A percentile compares a stretch with the other conserved stretches of the same genome.
These are phyloP conservation scores for Drosophila ercepeae DNA, from an alignment of 1,140 invertebrate species.

Conservation along the genomic window DNA sequence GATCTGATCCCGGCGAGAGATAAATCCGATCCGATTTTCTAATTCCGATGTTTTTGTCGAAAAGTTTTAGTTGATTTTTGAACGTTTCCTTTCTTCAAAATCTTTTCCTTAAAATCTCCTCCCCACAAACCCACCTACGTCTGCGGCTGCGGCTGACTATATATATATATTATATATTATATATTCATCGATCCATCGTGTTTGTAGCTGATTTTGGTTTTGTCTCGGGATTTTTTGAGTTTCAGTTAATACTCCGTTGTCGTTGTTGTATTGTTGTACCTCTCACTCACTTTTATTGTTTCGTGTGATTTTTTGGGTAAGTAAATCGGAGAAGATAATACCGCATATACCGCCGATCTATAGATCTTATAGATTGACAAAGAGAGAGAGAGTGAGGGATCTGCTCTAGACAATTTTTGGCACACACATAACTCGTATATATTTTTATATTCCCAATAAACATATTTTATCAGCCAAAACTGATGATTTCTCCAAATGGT, in stretches of 20 bases:
- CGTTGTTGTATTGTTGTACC: constrained; percentile 50
- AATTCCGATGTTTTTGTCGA: constrained; percentile 21
- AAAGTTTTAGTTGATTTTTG: neutral
- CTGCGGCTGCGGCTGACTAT: neutral
- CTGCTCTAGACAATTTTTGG: constrained; percentile 61
- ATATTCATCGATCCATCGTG: constrained; percentile 13
- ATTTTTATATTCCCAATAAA: constrained; percentile 51
- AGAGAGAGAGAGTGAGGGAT: neutral
- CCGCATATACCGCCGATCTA: constrained; percentile 27
- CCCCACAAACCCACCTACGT: neutral
- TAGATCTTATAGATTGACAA: neutral
- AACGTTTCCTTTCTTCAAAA: constrained; percentile 12
- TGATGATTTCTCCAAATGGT: constrained; percentile 73
- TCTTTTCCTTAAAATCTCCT: neutral
- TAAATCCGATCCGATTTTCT: constrained; percentile 13
- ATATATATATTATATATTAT: constrained; percentile 3
- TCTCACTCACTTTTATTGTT: constrained; percentile 54
- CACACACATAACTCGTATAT: constrained; percentile 38
- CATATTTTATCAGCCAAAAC: constrained; percentile 37
- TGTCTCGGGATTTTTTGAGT: constrained; percentile 14
- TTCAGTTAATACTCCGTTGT: constrained; percentile 28
- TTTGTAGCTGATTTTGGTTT: constrained; percentile 36
- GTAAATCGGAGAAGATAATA: constrained; percentile 44
- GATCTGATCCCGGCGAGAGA: neutral
- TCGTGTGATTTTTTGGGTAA: constrained; percentile 73